A percentile compares a stretch with the other conserved stretches of the same genome.
Evolutionary conservation across 2,888 invertebrate genomes (phyloP).

Genomic region (Torymus tubicola): DNA sequence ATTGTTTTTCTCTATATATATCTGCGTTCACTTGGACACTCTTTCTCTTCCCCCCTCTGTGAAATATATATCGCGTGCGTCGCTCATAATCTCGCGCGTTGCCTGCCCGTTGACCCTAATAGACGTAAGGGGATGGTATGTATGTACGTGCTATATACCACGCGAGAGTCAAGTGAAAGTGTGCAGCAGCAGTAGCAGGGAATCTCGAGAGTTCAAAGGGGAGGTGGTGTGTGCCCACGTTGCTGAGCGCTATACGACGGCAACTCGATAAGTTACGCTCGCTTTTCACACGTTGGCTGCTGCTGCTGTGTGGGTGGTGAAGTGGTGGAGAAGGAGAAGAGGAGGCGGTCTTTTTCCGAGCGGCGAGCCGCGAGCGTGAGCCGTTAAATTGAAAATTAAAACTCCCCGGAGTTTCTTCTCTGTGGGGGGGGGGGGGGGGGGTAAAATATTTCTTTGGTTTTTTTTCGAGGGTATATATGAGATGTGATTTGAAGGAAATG

Average conservation of each 20-base stretch:
- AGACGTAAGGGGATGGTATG: background rate
- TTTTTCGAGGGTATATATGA: no score
- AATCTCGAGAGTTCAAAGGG: conserved; percentile 44
- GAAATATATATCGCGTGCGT: no score
- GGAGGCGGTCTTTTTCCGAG: background rate
- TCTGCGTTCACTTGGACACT: background rate
- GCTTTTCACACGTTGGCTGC: conserved; percentile 34
- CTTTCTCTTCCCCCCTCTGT: no score
- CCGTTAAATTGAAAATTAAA: conserved; percentile 26
- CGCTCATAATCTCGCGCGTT: conserved; percentile 1
- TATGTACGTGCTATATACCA: background rate
- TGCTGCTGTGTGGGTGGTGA: no score
- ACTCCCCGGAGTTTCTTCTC: background rate
- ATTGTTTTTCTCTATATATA: conserved; percentile 4
- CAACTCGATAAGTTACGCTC: conserved; percentile 49
- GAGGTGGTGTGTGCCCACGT: no score
- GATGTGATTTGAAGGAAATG: no score
- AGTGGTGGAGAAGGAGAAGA: no score
- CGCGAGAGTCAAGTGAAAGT: conserved; percentile 34
- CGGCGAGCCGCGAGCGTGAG: background rate
- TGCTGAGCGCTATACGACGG: background rate
- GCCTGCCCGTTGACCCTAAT: conserved; percentile 20
- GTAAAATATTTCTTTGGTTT: no score
- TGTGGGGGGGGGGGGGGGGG: no score
- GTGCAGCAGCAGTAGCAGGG: conserved; percentile 28